phyloP scores from a whole-genome alignment of 2,113 vertebrate genomes.

The Pelecanus crispus region DNA sequence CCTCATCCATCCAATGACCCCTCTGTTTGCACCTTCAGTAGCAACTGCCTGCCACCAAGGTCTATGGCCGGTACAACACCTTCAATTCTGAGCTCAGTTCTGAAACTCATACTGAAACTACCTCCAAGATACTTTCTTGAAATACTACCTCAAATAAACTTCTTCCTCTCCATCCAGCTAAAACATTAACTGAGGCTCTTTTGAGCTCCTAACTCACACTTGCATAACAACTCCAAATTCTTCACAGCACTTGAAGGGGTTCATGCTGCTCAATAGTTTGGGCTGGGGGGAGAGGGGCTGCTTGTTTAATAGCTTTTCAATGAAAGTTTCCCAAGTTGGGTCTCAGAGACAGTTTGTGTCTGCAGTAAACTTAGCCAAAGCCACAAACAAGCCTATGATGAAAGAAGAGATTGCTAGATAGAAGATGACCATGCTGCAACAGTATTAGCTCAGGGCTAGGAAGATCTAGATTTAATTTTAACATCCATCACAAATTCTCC shows the following conservation, averaged over 20 bases:
- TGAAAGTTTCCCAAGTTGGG: background rate
- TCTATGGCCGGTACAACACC: background rate
- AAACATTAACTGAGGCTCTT: background rate
- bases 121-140: rapidly evolving
- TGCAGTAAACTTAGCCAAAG: background rate
- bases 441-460: background rate
- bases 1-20: background rate
- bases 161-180: background rate
- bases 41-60: background rate
- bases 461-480: conserved; percentile 5
- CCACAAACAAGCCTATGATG: background rate
- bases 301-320: background rate
- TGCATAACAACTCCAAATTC: background rate
- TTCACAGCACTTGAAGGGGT: background rate
- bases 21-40: background rate
- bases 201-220: background rate
- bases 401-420: background rate
- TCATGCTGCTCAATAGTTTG: background rate
- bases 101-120: background rate
- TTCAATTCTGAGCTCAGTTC: background rate
- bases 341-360: background rate
- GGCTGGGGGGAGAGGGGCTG: background rate
- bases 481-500: conserved; percentile 2
- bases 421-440: background rate
- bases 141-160: background rate